Evolutionary conservation across 2,888 invertebrate species (phyloP).

Genomic region (Lithosia quadra): DNA sequence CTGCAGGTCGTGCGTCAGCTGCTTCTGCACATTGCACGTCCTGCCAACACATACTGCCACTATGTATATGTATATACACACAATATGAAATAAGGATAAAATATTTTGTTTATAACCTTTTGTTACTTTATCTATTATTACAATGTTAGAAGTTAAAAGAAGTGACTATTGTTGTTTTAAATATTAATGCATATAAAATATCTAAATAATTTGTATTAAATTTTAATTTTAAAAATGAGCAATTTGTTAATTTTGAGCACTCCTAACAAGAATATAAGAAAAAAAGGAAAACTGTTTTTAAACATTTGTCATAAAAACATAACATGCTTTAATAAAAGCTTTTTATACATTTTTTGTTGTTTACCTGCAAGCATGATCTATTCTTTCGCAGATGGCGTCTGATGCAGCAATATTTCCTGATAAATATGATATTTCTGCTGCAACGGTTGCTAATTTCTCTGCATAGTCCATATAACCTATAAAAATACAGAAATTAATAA

Average conservation of each 20-base stretch:
- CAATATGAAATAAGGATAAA: conserved; percentile 54
- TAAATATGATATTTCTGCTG: conserved; percentile 85
- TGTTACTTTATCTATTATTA: conserved; percentile 66
- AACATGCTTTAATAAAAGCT: conserved; percentile 68
- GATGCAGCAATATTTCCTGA: conserved; percentile 85
- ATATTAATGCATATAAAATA: conserved; percentile 51
- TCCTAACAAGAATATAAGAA: conserved; percentile 34
- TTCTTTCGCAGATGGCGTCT: conserved; percentile 84
- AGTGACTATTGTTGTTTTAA: conserved; percentile 71
- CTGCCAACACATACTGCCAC: conserved; percentile 60
- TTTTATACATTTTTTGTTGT: conserved; percentile 50
- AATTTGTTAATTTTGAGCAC: conserved; percentile 57
- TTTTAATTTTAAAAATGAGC: conserved; percentile 44
- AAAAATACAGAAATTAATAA: background rate
- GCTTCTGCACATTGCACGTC: conserved; percentile 77
- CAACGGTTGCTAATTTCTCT: conserved; percentile 83
- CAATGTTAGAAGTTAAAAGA: conserved; percentile 71
- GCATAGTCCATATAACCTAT: conserved; percentile 86
- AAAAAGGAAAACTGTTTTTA: conserved; percentile 44
- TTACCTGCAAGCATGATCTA: conserved; percentile 69
- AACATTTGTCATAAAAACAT: conserved; percentile 52
- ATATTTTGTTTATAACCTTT: conserved; percentile 63
- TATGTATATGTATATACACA: conserved; percentile 52
- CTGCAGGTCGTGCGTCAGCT: conserved; percentile 77
- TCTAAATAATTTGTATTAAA: conserved; percentile 45